Percentiles rank a stretch among this genome's conserved stretches.
Evolutionary conservation across 1,140 invertebrate genomes (phyloP).

Genomic region (Meteorus sp.): DNA sequence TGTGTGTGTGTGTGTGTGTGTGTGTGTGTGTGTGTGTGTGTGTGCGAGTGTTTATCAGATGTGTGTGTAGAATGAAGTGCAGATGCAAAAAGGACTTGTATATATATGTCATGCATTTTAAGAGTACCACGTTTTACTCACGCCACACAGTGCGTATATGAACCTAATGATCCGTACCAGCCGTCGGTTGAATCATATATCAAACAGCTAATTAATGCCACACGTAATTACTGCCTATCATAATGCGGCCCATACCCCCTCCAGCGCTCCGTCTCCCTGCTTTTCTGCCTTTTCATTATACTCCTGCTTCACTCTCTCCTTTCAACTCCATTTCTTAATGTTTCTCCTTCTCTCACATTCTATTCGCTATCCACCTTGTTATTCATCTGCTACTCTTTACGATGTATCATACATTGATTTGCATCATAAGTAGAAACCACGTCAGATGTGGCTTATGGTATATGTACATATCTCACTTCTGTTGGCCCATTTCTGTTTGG

Average conservation of each 20-base stretch:
- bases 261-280: background rate
- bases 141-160: slow-evolving; percentile 26
- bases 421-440: no score
- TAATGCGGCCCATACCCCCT: slow-evolving; percentile 30
- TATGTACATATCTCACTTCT: no score
- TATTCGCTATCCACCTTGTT: background rate
- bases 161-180: slow-evolving; percentile 31
- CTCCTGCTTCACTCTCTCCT: background rate
- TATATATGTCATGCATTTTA: slow-evolving; percentile 20
- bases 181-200: slow-evolving; percentile 38
- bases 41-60: background rate
- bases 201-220: slow-evolving; percentile 44
- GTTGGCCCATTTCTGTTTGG: no score
- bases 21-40: no score
- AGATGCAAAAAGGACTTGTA: slow-evolving; percentile 10
- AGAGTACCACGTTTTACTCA: slow-evolving; percentile 37
- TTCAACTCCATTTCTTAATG: no score
- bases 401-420: no score
- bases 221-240: slow-evolving; percentile 41
- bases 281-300: slow-evolving; percentile 5
- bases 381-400: background rate
- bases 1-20: no score
- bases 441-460: no score
- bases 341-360: background rate
- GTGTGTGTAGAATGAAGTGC: background rate